phyloP scores from a whole-genome alignment of 2,888 invertebrate species.

The Synanthedon tipuliformis region DNA sequence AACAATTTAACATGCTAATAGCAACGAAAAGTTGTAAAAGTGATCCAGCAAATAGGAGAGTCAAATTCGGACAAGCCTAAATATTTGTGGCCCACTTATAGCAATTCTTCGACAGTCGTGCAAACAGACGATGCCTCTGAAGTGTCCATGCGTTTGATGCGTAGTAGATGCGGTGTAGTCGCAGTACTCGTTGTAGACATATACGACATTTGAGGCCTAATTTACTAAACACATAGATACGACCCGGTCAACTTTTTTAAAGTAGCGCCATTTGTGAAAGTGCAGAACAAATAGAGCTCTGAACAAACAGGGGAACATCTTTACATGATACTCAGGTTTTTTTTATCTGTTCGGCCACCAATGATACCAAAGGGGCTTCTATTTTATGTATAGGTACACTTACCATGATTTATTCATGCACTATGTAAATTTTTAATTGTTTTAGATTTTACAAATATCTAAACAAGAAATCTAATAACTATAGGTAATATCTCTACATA shows the following conservation, averaged over 20 bases:
- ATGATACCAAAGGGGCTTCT: too few relatives aligned
- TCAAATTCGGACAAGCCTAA: slow-evolving; percentile 28
- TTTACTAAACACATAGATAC: slow-evolving; percentile 41
- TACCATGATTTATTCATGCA: background rate
- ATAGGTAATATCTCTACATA: too few relatives aligned
- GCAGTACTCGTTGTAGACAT: slow-evolving; percentile 9
- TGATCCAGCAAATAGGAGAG: slow-evolving; percentile 21
- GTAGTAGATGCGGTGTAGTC: slow-evolving; percentile 5
- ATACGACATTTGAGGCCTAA: slow-evolving; percentile 24
- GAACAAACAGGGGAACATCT: slow-evolving; percentile 33
- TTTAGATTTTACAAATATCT: background rate
- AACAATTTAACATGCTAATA: too few relatives aligned
- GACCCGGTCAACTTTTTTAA: slow-evolving; percentile 60
- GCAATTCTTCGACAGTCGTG: slow-evolving; percentile 30
- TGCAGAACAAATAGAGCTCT: slow-evolving; percentile 51
- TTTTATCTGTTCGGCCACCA: too few relatives aligned
- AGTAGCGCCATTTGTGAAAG: slow-evolving; percentile 62
- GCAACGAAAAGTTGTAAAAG: slow-evolving; percentile 6
- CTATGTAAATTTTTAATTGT: background rate
- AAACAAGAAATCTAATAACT: too few relatives aligned
- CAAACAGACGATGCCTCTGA: slow-evolving; percentile 29
- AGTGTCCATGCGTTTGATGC: background rate
- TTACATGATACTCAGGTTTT: too few relatives aligned
- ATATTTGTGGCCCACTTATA: slow-evolving; percentile 46
- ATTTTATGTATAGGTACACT: slow-evolving; percentile 4